phyloP scores from a whole-genome alignment of 2,888 invertebrate genomes.

The Argyresthia albistria region DNA sequence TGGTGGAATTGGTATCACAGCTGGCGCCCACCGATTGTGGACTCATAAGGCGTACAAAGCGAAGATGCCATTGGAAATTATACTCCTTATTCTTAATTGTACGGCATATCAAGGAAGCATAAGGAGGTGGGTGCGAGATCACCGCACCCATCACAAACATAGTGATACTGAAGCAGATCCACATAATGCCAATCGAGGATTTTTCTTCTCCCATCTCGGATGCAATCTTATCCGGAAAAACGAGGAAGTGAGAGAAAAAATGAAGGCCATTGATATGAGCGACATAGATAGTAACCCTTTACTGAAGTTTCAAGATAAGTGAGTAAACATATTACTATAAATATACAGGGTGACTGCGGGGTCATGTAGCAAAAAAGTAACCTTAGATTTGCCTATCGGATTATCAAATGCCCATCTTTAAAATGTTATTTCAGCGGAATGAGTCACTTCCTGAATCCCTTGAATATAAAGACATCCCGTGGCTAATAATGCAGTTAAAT shows the following conservation, averaged over 20 bases:
- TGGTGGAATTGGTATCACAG: conserved; percentile 53
- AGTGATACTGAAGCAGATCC: neutral
- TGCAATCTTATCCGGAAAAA: conserved; percentile 86
- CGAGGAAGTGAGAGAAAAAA: conserved; percentile 78
- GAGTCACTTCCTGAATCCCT: too few relatives aligned
- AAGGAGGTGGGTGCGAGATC: conserved; percentile 69
- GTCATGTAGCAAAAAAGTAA: too few relatives aligned
- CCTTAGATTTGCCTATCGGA: too few relatives aligned
- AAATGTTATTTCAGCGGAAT: too few relatives aligned
- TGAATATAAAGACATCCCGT: too few relatives aligned
- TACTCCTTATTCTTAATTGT: conserved; percentile 56
- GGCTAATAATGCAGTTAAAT: too few relatives aligned
- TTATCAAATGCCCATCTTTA: too few relatives aligned
- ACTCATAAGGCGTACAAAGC: conserved; percentile 71
- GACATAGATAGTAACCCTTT: conserved; percentile 81
- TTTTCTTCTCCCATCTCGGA: conserved; percentile 62
- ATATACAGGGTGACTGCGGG: too few relatives aligned
- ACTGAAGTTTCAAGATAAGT: conserved; percentile 80
- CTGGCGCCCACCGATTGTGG: conserved; percentile 72
- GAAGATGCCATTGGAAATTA: conserved; percentile 55
- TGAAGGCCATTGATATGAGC: conserved; percentile 77
- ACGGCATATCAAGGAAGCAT: conserved; percentile 50
- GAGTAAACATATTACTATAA: conserved; percentile 12
- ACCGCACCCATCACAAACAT: conserved; percentile 45
- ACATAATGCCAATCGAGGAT: neutral